Evolutionary conservation across 1,140 invertebrate species (phyloP).

Genomic region (Hyphantria cunea): DNA sequence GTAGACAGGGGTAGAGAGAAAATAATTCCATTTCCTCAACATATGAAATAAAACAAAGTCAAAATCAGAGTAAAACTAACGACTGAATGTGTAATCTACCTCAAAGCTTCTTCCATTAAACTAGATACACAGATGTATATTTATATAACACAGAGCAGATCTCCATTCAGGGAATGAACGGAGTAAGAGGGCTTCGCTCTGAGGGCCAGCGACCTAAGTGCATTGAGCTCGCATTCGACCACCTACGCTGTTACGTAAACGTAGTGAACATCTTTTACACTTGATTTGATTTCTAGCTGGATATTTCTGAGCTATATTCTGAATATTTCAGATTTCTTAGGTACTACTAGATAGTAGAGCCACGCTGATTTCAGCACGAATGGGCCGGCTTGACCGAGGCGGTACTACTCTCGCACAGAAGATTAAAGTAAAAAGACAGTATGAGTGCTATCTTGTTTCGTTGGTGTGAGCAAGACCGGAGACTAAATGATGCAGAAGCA

Average conservation of each 20-base stretch:
- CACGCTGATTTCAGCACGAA: too few relatives aligned
- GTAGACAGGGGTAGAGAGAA: too few relatives aligned
- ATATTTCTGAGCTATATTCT: background rate
- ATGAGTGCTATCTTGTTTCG: too few relatives aligned
- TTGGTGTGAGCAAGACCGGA: too few relatives aligned
- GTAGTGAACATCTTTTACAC: background rate
- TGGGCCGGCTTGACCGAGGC: too few relatives aligned
- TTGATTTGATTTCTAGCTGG: constrained; percentile 10
- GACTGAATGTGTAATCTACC: background rate
- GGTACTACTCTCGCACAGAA: too few relatives aligned
- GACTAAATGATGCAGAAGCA: too few relatives aligned
- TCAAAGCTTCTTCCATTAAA: constrained; percentile 2
- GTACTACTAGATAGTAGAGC: too few relatives aligned
- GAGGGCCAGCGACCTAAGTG: constrained; percentile 18
- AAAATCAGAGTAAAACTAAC: background rate
- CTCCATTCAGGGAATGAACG: background rate
- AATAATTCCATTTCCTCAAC: too few relatives aligned
- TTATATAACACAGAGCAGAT: constrained; percentile 25
- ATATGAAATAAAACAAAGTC: background rate
- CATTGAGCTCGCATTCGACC: constrained; percentile 18
- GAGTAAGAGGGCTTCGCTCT: constrained; percentile 13
- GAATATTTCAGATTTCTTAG: too few relatives aligned
- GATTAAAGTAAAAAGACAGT: too few relatives aligned
- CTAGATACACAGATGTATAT: constrained; percentile 6
- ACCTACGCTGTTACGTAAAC: constrained; percentile 11